Conservation (phyloP, 2,888 invertebrate genomes). For the Diaphora mendica region DNA sequence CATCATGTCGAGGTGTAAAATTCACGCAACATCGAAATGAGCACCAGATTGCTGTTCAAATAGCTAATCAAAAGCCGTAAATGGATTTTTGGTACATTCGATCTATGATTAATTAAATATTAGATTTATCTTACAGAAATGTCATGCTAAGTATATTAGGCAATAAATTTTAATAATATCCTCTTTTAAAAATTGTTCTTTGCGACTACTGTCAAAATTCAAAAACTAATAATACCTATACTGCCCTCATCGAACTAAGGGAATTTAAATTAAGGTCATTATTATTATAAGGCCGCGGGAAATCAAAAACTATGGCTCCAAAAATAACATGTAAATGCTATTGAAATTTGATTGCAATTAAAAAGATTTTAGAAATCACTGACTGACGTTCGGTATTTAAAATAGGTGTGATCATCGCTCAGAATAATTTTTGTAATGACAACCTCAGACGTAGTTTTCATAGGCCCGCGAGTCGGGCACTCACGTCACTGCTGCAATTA, state of each 20-base stretch:
- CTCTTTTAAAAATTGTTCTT: too few species aligned
- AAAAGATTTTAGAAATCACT: background rate
- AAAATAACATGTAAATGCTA: background rate
- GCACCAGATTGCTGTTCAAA: background rate
- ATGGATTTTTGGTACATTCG: too few species aligned
- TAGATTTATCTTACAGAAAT: too few species aligned
- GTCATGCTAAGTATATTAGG: too few species aligned
- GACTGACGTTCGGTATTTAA: conserved; percentile 8
- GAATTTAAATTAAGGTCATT: too few species aligned
- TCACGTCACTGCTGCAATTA: conserved; percentile 13
- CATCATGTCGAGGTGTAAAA: conserved; percentile 23
- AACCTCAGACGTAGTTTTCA: conserved; percentile 20
- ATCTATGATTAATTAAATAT: too few species aligned
- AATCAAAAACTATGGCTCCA: too few species aligned
- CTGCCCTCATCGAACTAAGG: too few species aligned
- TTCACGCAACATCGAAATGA: conserved; percentile 16
- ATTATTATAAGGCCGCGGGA: too few species aligned
- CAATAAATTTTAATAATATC: too few species aligned
- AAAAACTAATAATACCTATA: too few species aligned
- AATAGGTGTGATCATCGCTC: conserved; percentile 8
- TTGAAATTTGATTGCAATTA: background rate
- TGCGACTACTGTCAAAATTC: too few species aligned
- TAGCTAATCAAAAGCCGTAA: background rate
- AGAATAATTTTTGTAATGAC: conserved; percentile 12
- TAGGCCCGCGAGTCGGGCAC: conserved; percentile 16